phyloP scores from a whole-genome alignment of 2,797 vertebrate genomes.

The Catostomus latipinnis region DNA sequence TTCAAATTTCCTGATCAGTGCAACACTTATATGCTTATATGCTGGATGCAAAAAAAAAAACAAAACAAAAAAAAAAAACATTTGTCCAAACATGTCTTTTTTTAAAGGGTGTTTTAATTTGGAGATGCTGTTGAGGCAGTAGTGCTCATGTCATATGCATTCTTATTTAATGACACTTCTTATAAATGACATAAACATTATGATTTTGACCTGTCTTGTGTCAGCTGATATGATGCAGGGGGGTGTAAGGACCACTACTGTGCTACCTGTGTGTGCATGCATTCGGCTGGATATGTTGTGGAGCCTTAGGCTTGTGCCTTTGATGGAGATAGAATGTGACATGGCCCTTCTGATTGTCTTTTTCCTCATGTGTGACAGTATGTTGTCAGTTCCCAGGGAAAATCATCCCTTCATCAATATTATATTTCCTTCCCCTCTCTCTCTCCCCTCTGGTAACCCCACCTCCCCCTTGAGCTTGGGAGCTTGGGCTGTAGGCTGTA shows the following conservation, averaged over 20 bases:
- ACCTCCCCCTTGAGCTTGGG: slow-evolving; percentile 2
- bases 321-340: slow-evolving; percentile 73
- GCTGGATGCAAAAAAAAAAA: too few species aligned
- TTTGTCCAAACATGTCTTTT: too few species aligned
- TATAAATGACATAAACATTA: background rate
- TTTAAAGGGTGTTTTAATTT: background rate
- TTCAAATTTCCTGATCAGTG: too few species aligned
- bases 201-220: slow-evolving; percentile 3
- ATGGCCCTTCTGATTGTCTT: slow-evolving; percentile 68
- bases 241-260: background rate
- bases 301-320: slow-evolving; percentile 51
- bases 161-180: background rate
- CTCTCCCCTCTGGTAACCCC: slow-evolving; percentile 35
- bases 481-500: slow-evolving; percentile 21
- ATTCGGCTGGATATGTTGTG: slow-evolving; percentile 29
- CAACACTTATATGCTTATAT: too few species aligned
- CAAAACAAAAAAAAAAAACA: too few species aligned
- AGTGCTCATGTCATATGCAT: background rate
- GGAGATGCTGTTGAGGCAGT: background rate
- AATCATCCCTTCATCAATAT: slow-evolving; percentile 45
- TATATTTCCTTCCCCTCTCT: slow-evolving; percentile 21
- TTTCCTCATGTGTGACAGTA: slow-evolving; percentile 68
- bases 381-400: slow-evolving; percentile 56
- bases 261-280: slow-evolving; percentile 39
- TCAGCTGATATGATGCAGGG: slow-evolving; percentile 1